These are phyloP conservation scores for Manis pentadactyla DNA, from an alignment of 2,797 vertebrate genomes.

Conservation along the genomic window DNA sequence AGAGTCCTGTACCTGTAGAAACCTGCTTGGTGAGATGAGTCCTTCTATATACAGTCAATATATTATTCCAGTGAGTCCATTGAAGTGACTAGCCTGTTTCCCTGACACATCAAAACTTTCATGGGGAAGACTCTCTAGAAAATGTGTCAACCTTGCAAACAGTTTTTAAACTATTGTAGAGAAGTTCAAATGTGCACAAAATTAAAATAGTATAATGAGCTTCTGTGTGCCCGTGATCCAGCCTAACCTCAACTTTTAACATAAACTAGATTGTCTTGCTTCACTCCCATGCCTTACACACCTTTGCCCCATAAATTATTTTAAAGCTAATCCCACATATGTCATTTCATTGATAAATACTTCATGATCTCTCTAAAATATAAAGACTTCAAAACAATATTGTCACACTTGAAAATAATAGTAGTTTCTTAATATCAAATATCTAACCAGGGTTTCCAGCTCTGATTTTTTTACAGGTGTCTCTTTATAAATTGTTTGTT, in stretches of 20 bases:
- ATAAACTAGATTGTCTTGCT: neutral
- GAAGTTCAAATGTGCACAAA: neutral
- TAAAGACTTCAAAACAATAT: neutral
- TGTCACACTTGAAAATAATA: neutral
- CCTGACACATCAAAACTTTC: neutral
- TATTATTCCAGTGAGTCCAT: neutral
- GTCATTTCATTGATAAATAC: neutral
- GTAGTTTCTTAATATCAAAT: neutral
- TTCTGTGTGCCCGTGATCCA: neutral
- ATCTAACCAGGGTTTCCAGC: neutral
- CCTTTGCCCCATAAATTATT: neutral
- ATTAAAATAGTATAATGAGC: neutral
- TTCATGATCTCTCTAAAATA: neutral
- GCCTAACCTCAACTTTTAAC: neutral
- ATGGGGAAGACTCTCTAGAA: neutral
- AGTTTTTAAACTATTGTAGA: neutral
- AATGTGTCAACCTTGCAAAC: neutral
- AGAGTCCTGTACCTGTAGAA: neutral
- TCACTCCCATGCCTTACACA: neutral
- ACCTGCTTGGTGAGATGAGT: neutral
- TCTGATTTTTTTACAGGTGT: neutral
- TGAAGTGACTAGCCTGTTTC: neutral
- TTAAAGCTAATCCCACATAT: neutral
- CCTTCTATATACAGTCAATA: neutral
- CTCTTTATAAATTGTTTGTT: constrained; percentile 9